A percentile compares a stretch with the other conserved stretches of the same genome.
These are phyloP conservation scores for Diplolepis rosae DNA, from an alignment of 2,888 invertebrate species.

Conservation along the genomic window DNA sequence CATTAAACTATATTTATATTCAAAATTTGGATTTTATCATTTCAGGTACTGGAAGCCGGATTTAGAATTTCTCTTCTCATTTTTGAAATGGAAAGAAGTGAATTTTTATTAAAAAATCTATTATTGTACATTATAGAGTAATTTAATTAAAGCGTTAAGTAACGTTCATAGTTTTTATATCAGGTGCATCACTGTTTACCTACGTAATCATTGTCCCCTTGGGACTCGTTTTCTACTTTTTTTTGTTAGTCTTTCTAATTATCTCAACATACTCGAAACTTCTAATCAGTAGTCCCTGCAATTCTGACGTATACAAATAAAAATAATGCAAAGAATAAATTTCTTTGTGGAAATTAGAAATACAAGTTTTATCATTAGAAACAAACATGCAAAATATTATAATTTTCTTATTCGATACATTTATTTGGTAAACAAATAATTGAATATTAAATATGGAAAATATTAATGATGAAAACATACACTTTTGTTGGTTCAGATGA, in stretches of 20 bases:
- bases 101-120: not conserved
- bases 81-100: not conserved
- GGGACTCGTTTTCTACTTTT: not conserved
- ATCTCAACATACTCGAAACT: not conserved
- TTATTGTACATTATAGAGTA: not conserved
- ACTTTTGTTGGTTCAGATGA: not conserved
- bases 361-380: not conserved
- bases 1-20: too few species aligned
- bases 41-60: not conserved
- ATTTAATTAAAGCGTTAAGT: conserved; percentile 34
- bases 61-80: not conserved
- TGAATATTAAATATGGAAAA: not conserved
- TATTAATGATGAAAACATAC: not conserved
- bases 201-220: not conserved
- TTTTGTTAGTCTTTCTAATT: conserved; percentile 10
- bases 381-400: not conserved
- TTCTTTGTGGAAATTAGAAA: not conserved
- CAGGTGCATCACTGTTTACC: not conserved
- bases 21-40: too few species aligned
- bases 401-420: not conserved
- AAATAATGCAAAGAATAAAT: not conserved
- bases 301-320: not conserved
- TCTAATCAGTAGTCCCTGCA: not conserved
- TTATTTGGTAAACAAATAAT: not conserved
- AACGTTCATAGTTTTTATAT: conserved; percentile 32